Evolutionary conservation across 1,140 invertebrate genomes (phyloP).

Genomic region (Drosophila grimshawi): DNA sequence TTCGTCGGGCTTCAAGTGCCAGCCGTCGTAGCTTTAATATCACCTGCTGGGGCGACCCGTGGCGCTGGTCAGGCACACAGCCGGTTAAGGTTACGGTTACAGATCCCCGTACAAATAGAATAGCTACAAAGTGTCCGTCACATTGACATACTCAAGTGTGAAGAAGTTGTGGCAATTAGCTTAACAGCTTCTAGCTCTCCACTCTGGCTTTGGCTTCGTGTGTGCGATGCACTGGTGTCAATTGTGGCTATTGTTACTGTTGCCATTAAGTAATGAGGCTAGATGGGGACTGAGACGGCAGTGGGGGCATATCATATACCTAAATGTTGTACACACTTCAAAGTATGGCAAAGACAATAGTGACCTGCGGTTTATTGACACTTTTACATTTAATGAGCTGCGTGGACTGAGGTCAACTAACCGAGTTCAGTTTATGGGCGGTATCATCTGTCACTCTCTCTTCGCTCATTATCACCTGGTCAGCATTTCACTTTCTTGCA

Average conservation of each 20-base stretch:
- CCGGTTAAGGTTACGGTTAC: slow-evolving; percentile 33
- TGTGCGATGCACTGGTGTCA: slow-evolving; percentile 54
- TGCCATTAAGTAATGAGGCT: slow-evolving; percentile 76
- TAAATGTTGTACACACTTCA: background rate
- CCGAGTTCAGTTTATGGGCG: slow-evolving; percentile 29
- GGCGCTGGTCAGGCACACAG: slow-evolving; percentile 48
- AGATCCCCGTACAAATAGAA: slow-evolving; percentile 6
- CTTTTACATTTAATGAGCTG: slow-evolving; percentile 74
- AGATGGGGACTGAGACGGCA: slow-evolving; percentile 5
- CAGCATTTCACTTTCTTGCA: slow-evolving; percentile 62
- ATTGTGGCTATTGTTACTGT: slow-evolving; percentile 55
- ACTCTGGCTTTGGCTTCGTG: slow-evolving; percentile 37
- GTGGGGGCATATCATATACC: background rate
- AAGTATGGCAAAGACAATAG: slow-evolving; percentile 36
- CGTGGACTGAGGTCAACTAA: slow-evolving; percentile 46
- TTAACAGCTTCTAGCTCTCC: slow-evolving; percentile 72
- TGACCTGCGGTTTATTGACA: slow-evolving; percentile 70
- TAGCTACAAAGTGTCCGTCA: slow-evolving; percentile 45
- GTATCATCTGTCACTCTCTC: slow-evolving; percentile 44
- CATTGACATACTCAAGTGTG: slow-evolving; percentile 71
- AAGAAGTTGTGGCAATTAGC: slow-evolving; percentile 76
- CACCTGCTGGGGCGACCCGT: slow-evolving; percentile 69
- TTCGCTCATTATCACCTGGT: slow-evolving; percentile 23
- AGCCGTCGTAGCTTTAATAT: slow-evolving; percentile 55
- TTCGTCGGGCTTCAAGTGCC: slow-evolving; percentile 34